Percentiles rank a stretch among this genome's conserved stretches.
Conservation (phyloP, 2,888 invertebrate genomes). For the Hesperia comma region DNA sequence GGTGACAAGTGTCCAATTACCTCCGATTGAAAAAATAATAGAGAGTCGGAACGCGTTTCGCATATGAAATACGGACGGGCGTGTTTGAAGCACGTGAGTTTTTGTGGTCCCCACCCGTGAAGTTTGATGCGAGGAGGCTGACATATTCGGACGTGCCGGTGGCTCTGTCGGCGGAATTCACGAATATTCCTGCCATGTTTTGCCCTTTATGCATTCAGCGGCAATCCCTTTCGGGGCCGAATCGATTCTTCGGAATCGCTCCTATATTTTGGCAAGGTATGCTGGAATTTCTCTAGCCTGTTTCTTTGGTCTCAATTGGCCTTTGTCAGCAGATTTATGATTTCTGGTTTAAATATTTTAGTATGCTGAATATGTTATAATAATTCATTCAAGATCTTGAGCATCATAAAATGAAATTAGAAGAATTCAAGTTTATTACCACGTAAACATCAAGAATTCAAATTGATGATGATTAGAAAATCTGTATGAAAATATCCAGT, state of each 20-base stretch:
- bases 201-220: conserved; percentile 70
- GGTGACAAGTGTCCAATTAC: conserved; percentile 69
- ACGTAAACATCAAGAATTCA: not conserved
- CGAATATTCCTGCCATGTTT: conserved; percentile 70
- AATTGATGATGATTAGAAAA: too few species aligned
- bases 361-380: conserved; percentile 25
- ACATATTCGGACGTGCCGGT: conserved; percentile 66
- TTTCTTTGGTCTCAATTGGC: conserved; percentile 69
- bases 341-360: conserved; percentile 37
- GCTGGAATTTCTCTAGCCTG: conserved; percentile 42
- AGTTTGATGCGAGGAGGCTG: conserved; percentile 58
- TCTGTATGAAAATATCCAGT: too few species aligned
- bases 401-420: not conserved
- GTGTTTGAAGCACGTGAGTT: conserved; percentile 51
- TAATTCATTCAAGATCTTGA: not conserved
- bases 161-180: conserved; percentile 59
- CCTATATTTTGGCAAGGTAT: conserved; percentile 55
- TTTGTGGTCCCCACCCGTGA: conserved; percentile 75
- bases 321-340: conserved; percentile 64
- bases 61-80: conserved; percentile 54
- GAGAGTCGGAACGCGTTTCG: conserved; percentile 62
- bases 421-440: not conserved
- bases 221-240: conserved; percentile 54
- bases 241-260: conserved; percentile 67
- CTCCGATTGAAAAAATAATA: conserved; percentile 79